Conservation (phyloP, 1,140 invertebrate genomes). For the Formica exsecta region DNA sequence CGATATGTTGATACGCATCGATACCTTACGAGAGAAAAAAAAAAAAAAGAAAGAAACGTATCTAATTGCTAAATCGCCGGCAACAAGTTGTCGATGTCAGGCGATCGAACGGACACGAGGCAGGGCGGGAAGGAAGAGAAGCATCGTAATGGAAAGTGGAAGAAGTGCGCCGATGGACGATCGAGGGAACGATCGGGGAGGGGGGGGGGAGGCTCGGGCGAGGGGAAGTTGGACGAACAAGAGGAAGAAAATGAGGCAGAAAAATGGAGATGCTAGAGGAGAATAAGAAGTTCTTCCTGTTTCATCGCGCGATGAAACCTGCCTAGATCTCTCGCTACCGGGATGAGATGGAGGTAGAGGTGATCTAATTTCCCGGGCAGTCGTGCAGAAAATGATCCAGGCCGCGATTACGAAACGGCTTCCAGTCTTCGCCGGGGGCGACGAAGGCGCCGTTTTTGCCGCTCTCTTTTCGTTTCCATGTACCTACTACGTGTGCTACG, state of each 20-base stretch:
- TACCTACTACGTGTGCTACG: slow-evolving; percentile 74
- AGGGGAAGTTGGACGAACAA: slow-evolving; percentile 48
- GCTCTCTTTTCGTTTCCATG: slow-evolving; percentile 80
- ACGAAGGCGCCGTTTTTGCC: slow-evolving; percentile 78
- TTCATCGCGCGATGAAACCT: slow-evolving; percentile 76
- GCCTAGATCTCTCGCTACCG: slow-evolving; percentile 82
- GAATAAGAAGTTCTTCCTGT: slow-evolving; percentile 82
- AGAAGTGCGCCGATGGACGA: slow-evolving; percentile 48
- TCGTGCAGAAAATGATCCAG: slow-evolving; percentile 87
- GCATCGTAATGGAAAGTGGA: slow-evolving; percentile 51
- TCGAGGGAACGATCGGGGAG: slow-evolving; percentile 6
- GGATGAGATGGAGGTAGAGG: slow-evolving; percentile 83
- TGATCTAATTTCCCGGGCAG: slow-evolving; percentile 87
- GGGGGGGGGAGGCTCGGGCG: slow-evolving; percentile 50
- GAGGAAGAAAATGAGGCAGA: slow-evolving; percentile 39
- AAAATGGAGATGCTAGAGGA: slow-evolving; percentile 53
- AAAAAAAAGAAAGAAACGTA: slow-evolving; percentile 37
- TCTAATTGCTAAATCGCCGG: slow-evolving; percentile 85
- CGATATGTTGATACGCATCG: slow-evolving; percentile 36
- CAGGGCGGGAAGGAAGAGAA: slow-evolving; percentile 24
- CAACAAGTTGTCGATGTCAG: slow-evolving; percentile 77
- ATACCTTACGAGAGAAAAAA: background rate
- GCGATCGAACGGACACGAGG: slow-evolving; percentile 21
- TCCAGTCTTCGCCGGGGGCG: slow-evolving; percentile 85
- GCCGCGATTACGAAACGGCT: slow-evolving; percentile 86